phyloP scores from a whole-genome alignment of 2,888 invertebrate genomes.

The Liodrosophila aerea region DNA sequence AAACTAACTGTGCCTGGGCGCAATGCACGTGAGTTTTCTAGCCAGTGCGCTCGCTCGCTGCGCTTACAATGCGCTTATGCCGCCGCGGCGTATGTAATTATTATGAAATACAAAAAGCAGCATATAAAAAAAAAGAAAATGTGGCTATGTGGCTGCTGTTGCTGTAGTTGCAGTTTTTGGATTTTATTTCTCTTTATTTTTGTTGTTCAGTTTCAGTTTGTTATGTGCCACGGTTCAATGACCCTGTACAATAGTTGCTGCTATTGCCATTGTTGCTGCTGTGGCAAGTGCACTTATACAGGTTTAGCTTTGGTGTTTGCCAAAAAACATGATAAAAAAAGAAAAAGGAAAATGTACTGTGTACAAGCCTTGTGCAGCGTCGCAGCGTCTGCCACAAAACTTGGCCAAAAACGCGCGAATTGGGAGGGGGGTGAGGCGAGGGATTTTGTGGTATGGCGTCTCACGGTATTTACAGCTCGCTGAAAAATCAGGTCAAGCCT shows the following conservation, averaged over 20 bases:
- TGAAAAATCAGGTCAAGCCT: conserved; percentile 59
- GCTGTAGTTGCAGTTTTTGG: conserved; percentile 59
- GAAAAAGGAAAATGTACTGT: conserved; percentile 31
- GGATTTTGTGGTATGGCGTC: conserved; percentile 10
- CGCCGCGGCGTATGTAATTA: conserved; percentile 60
- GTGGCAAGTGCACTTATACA: conserved; percentile 17
- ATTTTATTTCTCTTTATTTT: conserved; percentile 9
- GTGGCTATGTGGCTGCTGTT: conserved; percentile 32
- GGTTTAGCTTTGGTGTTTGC: no score
- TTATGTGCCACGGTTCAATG: conserved; percentile 56
- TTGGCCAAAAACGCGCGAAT: conserved; percentile 37
- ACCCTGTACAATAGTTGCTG: conserved; percentile 40
- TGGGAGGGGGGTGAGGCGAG: conserved; percentile 14
- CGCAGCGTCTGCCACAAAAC: conserved; percentile 68
- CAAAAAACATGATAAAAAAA: conserved; percentile 9
- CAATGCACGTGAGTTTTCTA: conserved; percentile 69
- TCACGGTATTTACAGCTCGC: neutral
- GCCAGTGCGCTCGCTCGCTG: conserved; percentile 37
- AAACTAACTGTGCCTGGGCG: conserved; percentile 59
- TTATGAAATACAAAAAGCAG: conserved; percentile 59
- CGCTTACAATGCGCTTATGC: conserved; percentile 42
- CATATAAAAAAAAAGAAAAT: conserved; percentile 24
- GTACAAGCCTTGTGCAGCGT: conserved; percentile 63
- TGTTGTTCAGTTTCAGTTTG: conserved; percentile 25
- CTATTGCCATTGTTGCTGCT: conserved; percentile 66